A percentile compares a stretch with the other conserved stretches of the same genome.
phyloP scores from a whole-genome alignment of 2,888 invertebrate genomes.

The Conops quadrifasciatus region DNA sequence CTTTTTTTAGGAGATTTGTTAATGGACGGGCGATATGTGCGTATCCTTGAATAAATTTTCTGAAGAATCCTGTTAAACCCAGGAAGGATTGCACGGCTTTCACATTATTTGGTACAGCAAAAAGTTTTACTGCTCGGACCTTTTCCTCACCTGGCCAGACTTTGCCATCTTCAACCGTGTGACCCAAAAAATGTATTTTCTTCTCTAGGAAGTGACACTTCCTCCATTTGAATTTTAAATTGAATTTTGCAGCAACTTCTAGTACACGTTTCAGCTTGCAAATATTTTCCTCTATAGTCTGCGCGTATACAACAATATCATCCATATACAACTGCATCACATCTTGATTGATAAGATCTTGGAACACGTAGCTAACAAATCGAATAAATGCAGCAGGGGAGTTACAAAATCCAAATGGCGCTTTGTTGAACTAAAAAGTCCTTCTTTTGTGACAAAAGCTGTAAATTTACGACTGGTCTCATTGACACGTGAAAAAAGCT shows the following conservation, averaged over 20 bases:
- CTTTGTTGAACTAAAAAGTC: conserved; percentile 35
- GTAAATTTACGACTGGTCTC: conserved; percentile 33
- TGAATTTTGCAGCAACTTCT: conserved; percentile 18
- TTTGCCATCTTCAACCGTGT: not conserved
- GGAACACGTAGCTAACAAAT: conserved; percentile 39
- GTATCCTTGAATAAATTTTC: conserved; percentile 5
- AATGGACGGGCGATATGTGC: conserved; percentile 9
- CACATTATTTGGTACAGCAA: conserved; percentile 35
- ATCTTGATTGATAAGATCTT: conserved; percentile 33
- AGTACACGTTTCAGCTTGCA: conserved; percentile 29
- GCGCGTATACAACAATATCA: conserved; percentile 39
- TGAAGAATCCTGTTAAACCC: conserved; percentile 13
- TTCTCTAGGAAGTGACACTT: not conserved
- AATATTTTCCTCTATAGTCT: conserved; percentile 34
- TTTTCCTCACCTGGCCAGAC: conserved; percentile 39
- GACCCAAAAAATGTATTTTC: not conserved
- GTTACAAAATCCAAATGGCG: conserved; percentile 36
- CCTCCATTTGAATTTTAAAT: conserved; percentile 20
- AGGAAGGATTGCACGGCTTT: conserved; percentile 22
- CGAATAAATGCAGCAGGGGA: conserved; percentile 36
- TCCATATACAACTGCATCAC: conserved; percentile 41
- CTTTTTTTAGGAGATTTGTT: conserved; percentile 18
- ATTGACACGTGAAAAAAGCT: conserved; percentile 38
- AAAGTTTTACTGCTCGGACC: conserved; percentile 28
- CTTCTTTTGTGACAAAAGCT: conserved; percentile 25